Conservation (phyloP, 2,888 invertebrate genomes). For the Galeopsomyia nigrocyanea region DNA sequence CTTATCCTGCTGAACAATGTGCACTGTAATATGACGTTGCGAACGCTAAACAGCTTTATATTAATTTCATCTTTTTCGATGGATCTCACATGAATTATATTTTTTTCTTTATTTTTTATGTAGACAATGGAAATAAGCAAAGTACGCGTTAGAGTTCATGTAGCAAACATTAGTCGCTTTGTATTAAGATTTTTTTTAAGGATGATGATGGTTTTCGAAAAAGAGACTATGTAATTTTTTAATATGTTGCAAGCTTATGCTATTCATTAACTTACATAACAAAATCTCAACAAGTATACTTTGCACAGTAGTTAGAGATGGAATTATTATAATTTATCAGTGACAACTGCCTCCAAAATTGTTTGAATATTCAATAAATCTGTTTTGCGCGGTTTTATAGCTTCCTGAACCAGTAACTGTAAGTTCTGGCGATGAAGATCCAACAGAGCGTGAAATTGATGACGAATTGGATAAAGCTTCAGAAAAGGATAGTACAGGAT, state of each 20-base stretch:
- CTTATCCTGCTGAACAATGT: too few relatives aligned
- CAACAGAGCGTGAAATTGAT: constrained; percentile 40
- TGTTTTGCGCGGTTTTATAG: constrained; percentile 2
- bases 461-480: constrained; percentile 67
- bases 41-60: too few relatives aligned
- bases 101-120: too few relatives aligned
- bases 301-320: constrained; percentile 34
- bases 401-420: constrained; percentile 29
- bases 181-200: background rate
- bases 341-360: background rate
- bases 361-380: background rate
- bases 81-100: too few relatives aligned
- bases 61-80: too few relatives aligned
- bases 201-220: background rate
- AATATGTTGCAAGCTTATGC: background rate
- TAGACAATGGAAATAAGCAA: too few relatives aligned
- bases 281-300: constrained; percentile 7
- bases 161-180: too few relatives aligned
- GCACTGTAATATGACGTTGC: too few relatives aligned
- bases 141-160: too few relatives aligned
- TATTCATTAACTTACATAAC: background rate
- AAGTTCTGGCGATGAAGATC: constrained; percentile 52
- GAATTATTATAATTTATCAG: background rate
- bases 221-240: background rate
- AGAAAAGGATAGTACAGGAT: constrained; percentile 55